Base-by-base conservation (phyloP, 2,888 invertebrate genomes). In the Drosophila ochracea region DNA sequence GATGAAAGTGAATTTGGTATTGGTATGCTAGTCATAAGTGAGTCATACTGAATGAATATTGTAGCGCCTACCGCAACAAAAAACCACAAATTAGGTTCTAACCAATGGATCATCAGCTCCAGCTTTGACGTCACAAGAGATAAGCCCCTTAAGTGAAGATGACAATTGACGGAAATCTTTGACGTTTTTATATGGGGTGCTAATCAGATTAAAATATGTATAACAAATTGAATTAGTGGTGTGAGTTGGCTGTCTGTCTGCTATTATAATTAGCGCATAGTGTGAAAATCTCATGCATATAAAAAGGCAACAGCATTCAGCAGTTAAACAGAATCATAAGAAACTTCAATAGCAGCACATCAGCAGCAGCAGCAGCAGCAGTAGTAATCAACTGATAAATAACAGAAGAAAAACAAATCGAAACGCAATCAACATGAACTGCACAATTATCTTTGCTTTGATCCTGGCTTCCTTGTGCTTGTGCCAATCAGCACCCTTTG, bases 261-360 rank as follows among this genome's bases (percentile, higher is more conserved):
- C 39, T 68, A 66, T 76, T 76, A 80, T 68, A 85, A 90, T 85
- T 90, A 88, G 78, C 89, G 68, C 58, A 49, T 62, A 65, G 59
- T 67, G 66, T 59, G 59, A 66, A 82, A 72, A 61, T 33, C 49
- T 50, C 10, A 53, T 43, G 62, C 85, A 85, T 85, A 85, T 89
- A 88, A 83, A 73, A 41, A 43, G 61, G 16, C 31, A 31, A 3
- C 16, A 21, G 33, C 47, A 5, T 41, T 5, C 30, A 37, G 52
- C 19, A 37, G 31, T 60, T 54, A 19, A 64, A 83, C 85, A 85
- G 90, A 85, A 90, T 67, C 67, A 33, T 4, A 72, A 89, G 79
- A 73, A 73, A 76, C 68, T 65, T 43, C 71, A 61, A 55, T 9
- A 63, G 60, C 54, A 80, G 21, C 78, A 72, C 60, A 83, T 50